Evolutionary conservation across 2,888 invertebrate species (phyloP).

Genomic region (Aphidoletes aphidimyza): DNA sequence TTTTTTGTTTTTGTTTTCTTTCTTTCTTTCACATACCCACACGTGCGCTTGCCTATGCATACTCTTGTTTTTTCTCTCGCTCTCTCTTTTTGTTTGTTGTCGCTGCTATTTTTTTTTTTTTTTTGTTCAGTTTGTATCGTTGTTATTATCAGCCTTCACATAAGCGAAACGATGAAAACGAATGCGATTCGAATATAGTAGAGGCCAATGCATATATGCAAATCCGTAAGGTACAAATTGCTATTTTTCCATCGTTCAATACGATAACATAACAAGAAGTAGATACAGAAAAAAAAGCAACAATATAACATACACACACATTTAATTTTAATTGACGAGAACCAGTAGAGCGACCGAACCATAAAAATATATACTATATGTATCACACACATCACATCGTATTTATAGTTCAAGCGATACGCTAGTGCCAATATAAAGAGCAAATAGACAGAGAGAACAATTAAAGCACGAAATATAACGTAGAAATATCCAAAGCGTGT

Average conservation of each 20-base stretch:
- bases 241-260: conserved; percentile 31
- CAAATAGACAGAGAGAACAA: conserved; percentile 21
- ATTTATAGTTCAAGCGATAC: background rate
- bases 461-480: conserved; percentile 22
- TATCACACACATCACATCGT: background rate
- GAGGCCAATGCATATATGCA: background rate
- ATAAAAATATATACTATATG: background rate
- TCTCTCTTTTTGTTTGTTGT: background rate
- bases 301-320: no score
- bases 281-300: background rate
- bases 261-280: background rate
- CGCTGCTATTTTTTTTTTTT: background rate
- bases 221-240: background rate
- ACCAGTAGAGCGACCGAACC: background rate
- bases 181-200: background rate
- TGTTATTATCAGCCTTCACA: background rate
- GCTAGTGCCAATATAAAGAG: background rate
- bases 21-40: background rate
- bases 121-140: background rate
- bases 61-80: no score
- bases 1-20: background rate
- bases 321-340: conserved; percentile 15
- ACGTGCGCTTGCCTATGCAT: no score
- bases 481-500: background rate
- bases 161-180: background rate